Conservation (phyloP, 2,888 invertebrate genomes). For the Salpingus planirostris region DNA sequence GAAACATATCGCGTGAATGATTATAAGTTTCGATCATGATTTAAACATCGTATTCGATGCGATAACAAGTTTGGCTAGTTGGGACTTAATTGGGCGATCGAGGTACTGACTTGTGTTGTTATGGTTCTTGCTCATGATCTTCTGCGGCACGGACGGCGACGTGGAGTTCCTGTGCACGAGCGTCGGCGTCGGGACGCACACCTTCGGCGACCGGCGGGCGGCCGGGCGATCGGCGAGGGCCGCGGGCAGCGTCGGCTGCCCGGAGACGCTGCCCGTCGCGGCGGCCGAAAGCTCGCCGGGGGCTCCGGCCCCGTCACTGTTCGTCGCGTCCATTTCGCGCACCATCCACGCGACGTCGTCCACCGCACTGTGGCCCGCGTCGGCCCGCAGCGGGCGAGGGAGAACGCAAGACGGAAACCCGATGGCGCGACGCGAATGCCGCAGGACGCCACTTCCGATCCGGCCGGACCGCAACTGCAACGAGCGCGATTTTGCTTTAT, state of each 20-base stretch:
- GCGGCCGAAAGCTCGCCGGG: constrained; percentile 21
- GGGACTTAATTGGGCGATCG: no score
- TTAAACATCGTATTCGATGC: no score
- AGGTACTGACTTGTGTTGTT: constrained; percentile 56
- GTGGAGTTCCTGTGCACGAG: constrained; percentile 43
- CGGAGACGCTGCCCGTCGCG: constrained; percentile 18
- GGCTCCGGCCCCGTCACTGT: constrained; percentile 22
- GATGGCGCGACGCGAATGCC: constrained; percentile 10
- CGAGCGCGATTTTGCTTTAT: constrained; percentile 36
- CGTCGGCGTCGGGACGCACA: constrained; percentile 24
- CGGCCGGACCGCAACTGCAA: constrained; percentile 35
- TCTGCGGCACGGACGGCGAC: constrained; percentile 48
- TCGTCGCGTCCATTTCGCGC: constrained; percentile 27
- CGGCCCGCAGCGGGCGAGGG: background rate
- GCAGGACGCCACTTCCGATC: constrained; percentile 29
- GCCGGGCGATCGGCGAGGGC: constrained; percentile 25
- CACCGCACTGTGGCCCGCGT: background rate
- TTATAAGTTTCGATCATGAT: no score
- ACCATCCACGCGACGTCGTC: constrained; percentile 19
- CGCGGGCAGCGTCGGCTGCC: constrained; percentile 16
- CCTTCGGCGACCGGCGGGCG: constrained; percentile 32
- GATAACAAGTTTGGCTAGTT: no score
- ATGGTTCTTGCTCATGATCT: constrained; percentile 56
- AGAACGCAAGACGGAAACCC: background rate
- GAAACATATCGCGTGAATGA: no score